These are phyloP conservation scores for Lasioglossum albipes DNA, from an alignment of 1,140 invertebrate species.

Conservation along the genomic window DNA sequence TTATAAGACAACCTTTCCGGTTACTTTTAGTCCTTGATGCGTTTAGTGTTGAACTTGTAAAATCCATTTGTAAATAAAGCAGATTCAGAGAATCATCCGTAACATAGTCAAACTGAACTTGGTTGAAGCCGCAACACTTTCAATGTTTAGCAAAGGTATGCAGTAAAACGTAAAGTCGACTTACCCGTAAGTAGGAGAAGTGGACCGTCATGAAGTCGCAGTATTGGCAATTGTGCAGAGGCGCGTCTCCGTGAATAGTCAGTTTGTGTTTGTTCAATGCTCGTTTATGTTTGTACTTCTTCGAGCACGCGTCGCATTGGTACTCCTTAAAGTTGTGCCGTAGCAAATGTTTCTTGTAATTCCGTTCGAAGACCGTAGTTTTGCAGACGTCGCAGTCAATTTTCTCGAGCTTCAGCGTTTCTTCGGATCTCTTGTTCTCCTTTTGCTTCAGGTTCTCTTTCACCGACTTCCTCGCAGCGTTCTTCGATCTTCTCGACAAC, in stretches of 20 bases:
- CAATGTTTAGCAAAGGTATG: too few species aligned
- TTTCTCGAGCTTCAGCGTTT: background rate
- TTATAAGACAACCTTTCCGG: too few species aligned
- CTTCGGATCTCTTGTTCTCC: background rate
- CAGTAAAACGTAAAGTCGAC: background rate
- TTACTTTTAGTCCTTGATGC: too few species aligned
- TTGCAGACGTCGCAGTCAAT: conserved; percentile 10
- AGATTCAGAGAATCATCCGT: too few species aligned
- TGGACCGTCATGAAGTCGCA: conserved; percentile 29
- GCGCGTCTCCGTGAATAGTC: background rate
- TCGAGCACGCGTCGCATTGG: conserved; percentile 10
- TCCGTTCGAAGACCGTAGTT: background rate
- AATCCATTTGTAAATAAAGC: too few species aligned
- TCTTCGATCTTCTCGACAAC: background rate
- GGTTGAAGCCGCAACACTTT: too few species aligned
- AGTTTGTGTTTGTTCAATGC: background rate
- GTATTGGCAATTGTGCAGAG: conserved; percentile 10
- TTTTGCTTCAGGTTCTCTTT: background rate
- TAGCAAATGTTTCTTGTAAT: conserved; percentile 21
- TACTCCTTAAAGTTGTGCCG: background rate
- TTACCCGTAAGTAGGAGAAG: conserved; percentile 51
- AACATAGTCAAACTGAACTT: too few species aligned
- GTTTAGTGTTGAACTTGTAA: too few species aligned
- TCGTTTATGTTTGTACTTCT: conserved; percentile 22
- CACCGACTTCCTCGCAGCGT: background rate